Evolutionary conservation across 2,797 vertebrate genomes (phyloP).

Genomic region (Dendrocincla fuliginosa): DNA sequence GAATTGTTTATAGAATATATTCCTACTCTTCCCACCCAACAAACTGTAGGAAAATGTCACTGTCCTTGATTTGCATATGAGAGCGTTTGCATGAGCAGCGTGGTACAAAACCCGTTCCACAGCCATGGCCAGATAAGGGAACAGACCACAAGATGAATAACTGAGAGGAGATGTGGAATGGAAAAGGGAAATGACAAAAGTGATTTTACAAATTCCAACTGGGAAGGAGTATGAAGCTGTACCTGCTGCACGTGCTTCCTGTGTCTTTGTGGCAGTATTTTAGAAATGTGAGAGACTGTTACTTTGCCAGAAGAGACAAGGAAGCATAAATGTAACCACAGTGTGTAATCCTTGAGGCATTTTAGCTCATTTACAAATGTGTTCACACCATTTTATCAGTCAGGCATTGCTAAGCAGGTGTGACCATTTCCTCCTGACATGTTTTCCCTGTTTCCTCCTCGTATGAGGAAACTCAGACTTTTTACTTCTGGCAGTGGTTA

Average conservation of each 20-base stretch:
- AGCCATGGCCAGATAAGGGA: not conserved
- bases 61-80: not conserved
- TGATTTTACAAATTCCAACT: slow-evolving; percentile 26
- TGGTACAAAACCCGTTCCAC: not conserved
- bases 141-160: not conserved
- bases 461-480: not conserved
- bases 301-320: slow-evolving; percentile 24
- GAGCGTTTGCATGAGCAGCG: not conserved
- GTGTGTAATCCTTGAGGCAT: slow-evolving; percentile 53
- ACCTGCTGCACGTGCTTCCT: slow-evolving; percentile 50
- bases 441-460: not conserved
- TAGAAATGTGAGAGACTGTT: slow-evolving; percentile 62
- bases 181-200: slow-evolving; percentile 31
- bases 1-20: not conserved
- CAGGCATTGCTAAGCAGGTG: slow-evolving; percentile 53
- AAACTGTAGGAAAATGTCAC: not conserved
- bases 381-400: slow-evolving; percentile 64
- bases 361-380: slow-evolving; percentile 51
- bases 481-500: not conserved
- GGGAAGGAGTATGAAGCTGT: slow-evolving; percentile 3
- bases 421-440: slow-evolving; percentile 15
- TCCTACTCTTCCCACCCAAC: not conserved
- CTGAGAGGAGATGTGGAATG: not conserved
- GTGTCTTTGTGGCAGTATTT: slow-evolving; percentile 49
- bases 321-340: slow-evolving; percentile 32